Evolutionary conservation across 1,140 invertebrate genomes (phyloP).

Genomic region (Aphaenogaster floridana): DNA sequence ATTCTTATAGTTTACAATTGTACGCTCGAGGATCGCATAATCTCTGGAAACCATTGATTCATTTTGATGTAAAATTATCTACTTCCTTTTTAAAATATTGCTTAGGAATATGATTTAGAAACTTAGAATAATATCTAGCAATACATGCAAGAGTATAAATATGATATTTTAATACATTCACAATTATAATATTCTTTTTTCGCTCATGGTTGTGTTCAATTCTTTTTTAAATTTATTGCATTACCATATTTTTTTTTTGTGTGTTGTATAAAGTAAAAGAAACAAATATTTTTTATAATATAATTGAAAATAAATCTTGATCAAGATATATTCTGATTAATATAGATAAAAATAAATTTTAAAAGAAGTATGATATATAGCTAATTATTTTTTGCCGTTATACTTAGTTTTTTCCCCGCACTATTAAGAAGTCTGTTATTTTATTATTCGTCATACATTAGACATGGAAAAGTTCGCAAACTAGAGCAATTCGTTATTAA

Average conservation of each 20-base stretch:
- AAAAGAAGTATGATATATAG: not conserved
- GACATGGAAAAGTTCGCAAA: conserved; percentile 23
- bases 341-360: not conserved
- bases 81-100: no score
- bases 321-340: not conserved
- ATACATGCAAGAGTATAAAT: no score
- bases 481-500: not conserved
- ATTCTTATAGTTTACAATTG: not conserved
- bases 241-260: no score
- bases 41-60: no score
- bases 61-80: no score
- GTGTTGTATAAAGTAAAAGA: no score
- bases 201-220: no score
- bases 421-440: not conserved
- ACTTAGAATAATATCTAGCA: no score
- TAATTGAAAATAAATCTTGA: not conserved
- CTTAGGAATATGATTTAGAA: no score
- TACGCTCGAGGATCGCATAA: not conserved
- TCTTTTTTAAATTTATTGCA: no score
- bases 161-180: no score
- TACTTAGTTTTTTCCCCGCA: not conserved
- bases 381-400: not conserved
- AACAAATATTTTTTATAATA: not conserved
- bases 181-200: no score
- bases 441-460: not conserved